Conservation (phyloP, 2,888 invertebrate species). For the Chaitophorus viminalis region DNA sequence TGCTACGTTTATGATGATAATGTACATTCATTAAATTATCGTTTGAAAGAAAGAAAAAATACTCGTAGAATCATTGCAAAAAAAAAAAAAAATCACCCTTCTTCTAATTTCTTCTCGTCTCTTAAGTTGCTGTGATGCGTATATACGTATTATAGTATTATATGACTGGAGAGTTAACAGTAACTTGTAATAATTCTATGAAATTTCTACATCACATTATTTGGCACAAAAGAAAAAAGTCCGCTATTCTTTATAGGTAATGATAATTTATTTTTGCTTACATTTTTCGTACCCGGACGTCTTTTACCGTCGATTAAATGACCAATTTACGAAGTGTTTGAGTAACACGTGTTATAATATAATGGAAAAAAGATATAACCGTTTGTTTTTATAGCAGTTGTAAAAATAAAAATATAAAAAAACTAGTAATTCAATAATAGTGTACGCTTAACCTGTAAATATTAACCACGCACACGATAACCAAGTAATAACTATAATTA, state of each 20-base stretch:
- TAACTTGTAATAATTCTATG: no score
- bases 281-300: not conserved
- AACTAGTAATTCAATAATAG: not conserved
- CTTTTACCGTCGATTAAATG: not conserved
- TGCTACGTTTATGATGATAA: not conserved
- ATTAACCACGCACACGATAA: not conserved
- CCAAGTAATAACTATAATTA: not conserved
- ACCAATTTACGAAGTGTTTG: not conserved
- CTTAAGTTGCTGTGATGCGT: no score
- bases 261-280: not conserved
- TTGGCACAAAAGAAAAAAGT: no score
- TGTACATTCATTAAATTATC: not conserved
- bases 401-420: not conserved
- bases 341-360: not conserved
- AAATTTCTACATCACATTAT: no score
- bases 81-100: not conserved
- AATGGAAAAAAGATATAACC: conserved; percentile 21
- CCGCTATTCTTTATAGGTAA: not conserved
- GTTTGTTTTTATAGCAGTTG: conserved; percentile 49
- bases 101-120: not conserved
- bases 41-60: not conserved
- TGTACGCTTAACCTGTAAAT: not conserved
- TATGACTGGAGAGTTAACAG: no score
- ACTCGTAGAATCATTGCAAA: not conserved
- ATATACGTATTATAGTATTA: no score